Evolutionary conservation across 2,797 vertebrate species (phyloP), one percentile per base, ranked within the genome.

Genomic region (Hephaestus fuliginosus): DNA sequence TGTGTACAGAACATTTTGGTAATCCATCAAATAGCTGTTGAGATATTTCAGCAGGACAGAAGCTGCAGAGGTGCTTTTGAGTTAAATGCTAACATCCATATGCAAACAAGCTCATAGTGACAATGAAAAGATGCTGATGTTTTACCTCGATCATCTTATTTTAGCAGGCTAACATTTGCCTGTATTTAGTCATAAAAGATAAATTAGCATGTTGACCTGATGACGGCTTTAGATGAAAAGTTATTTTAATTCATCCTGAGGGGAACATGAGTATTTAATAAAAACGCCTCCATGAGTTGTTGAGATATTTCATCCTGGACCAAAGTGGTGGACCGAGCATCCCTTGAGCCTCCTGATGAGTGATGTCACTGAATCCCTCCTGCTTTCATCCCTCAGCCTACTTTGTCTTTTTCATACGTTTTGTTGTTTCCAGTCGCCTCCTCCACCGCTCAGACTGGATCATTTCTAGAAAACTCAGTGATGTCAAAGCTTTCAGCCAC

Each of bases 401-500:
- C 57, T 36, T 39, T 51, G 41, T 48, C 41, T 25, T 25, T n/a
- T 20, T 36, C 52, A 36, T 9, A 14, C 30, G 80, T 72, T 74
- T n/a, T 65, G 11, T 63, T 46, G 39, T 25, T 25, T 71, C 33
- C 43, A 48, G 14, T 53, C 58, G 10, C 53, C 56, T 77, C 73
- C 76, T 68, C 70, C 30, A 9, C n/a, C 3, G 3, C 62, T 36
- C 76, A 36, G 20, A 66, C 33, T 6, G 15, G 48, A 20, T 17
- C 5, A 48, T 68, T 56, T 76, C 28, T 13, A 56, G 57, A 70
- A 60, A 78, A 55, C 52, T 51, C 2, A 67, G 58, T 74, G 55
- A 83, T 30, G 48, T 86, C 71, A 86, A 73, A 73, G 70, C 81
- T 80, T 33, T 78, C 25, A 75, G 57, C 63, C 58, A 5, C 51